phyloP scores from a whole-genome alignment of 2,113 vertebrate genomes.

The Gulo gulo region DNA sequence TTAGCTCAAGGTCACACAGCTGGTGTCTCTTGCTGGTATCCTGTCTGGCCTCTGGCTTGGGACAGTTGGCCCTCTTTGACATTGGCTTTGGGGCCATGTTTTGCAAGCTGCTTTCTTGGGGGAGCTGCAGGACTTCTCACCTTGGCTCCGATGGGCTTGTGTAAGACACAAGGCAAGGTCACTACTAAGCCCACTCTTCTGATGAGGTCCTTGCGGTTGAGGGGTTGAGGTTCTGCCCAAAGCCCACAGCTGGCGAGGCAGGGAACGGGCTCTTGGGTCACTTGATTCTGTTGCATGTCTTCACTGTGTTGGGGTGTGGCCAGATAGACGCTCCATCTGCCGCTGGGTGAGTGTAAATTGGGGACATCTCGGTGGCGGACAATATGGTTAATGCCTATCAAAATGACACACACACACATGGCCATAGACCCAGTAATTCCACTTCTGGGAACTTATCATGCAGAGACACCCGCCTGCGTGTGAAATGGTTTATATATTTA shows the following conservation, averaged over 20 bases:
- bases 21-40: neutral
- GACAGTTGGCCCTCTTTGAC: neutral
- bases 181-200: neutral
- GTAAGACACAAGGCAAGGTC: neutral
- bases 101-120: neutral
- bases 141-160: neutral
- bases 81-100: neutral
- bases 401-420: neutral
- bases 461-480: neutral
- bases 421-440: neutral
- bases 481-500: neutral
- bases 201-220: neutral
- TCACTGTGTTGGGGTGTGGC: neutral
- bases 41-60: neutral
- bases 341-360: neutral
- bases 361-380: neutral
- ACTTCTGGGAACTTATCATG: neutral
- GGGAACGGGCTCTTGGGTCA: rapidly evolving
- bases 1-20: neutral
- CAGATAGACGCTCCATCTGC: rapidly evolving
- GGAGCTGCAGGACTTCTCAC: neutral
- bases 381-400: neutral
- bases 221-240: neutral
- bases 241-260: neutral
- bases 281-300: neutral